phyloP scores from a whole-genome alignment of 2,888 invertebrate genomes.

The Linnaemya vulpina region DNA sequence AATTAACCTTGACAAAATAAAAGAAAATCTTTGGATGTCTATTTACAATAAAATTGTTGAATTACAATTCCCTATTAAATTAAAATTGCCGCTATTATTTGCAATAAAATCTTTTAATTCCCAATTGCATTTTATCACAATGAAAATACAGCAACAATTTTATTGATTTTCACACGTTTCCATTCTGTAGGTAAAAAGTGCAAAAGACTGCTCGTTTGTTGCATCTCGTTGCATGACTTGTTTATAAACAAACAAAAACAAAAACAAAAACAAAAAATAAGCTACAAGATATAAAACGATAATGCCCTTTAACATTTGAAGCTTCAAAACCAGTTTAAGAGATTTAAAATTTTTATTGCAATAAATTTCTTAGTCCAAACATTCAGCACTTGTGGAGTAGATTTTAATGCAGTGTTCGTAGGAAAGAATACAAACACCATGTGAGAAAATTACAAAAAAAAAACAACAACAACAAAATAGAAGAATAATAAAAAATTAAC shows the following conservation, averaged over 20 bases:
- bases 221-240: slow-evolving; percentile 63
- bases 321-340: slow-evolving; percentile 56
- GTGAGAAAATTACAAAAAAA: slow-evolving; percentile 26
- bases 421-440: slow-evolving; percentile 4
- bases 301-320: slow-evolving; percentile 67
- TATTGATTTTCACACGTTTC: slow-evolving; percentile 60
- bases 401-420: slow-evolving; percentile 12
- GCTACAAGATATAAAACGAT: slow-evolving; percentile 33
- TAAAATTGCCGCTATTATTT: neutral
- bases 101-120: slow-evolving; percentile 2
- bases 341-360: slow-evolving; percentile 34
- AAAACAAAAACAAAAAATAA: neutral
- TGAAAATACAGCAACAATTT: neutral
- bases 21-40: neutral
- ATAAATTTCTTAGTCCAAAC: slow-evolving; percentile 31
- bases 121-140: neutral
- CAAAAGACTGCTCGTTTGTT: slow-evolving; percentile 16
- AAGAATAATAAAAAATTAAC: slow-evolving; percentile 28
- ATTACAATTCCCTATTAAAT: neutral
- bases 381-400: neutral
- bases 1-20: neutral
- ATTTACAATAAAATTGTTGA: neutral
- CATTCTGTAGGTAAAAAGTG: slow-evolving; percentile 46
- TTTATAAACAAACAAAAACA: slow-evolving; percentile 8
- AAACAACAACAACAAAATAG: neutral